phyloP scores from a whole-genome alignment of 1,140 invertebrate species.

The Polypedilum pembai region DNA sequence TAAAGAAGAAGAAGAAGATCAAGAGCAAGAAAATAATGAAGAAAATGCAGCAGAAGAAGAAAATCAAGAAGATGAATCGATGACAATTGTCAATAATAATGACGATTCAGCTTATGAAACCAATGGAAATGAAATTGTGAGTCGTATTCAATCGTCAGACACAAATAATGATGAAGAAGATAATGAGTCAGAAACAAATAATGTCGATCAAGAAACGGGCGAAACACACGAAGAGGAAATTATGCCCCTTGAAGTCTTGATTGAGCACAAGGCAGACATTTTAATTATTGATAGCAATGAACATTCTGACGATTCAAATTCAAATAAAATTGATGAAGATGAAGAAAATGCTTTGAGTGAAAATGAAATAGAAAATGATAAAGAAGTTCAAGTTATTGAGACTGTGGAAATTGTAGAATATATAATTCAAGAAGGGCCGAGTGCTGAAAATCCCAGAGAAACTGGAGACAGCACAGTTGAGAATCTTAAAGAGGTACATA shows the following conservation, averaged over 20 bases:
- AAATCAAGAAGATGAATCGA: conserved; percentile 30
- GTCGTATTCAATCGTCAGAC: neutral
- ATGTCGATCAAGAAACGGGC: neutral
- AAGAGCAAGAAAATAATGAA: conserved; percentile 30
- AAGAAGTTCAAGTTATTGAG: conserved; percentile 1
- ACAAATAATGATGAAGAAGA: neutral
- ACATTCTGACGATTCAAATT: too few species aligned
- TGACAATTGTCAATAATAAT: conserved; percentile 17
- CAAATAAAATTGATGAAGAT: too few species aligned
- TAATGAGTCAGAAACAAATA: neutral
- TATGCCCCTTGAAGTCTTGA: conserved; percentile 26
- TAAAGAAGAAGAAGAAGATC: conserved; percentile 32
- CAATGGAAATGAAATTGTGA: neutral
- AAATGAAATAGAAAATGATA: conserved; percentile 28
- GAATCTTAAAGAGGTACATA: neutral
- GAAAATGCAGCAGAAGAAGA: conserved; percentile 31
- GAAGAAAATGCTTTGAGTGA: too few species aligned
- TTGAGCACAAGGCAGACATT: conserved; percentile 29
- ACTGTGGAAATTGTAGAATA: conserved; percentile 30
- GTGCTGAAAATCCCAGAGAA: conserved; percentile 44
- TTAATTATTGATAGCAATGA: conserved; percentile 31
- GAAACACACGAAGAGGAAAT: conserved; percentile 30
- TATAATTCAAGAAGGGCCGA: conserved; percentile 28
- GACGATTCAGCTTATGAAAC: conserved; percentile 7
- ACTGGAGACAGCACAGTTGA: conserved; percentile 53